Conservation (phyloP, 2,113 vertebrate species). For the Hystrix cristata region DNA sequence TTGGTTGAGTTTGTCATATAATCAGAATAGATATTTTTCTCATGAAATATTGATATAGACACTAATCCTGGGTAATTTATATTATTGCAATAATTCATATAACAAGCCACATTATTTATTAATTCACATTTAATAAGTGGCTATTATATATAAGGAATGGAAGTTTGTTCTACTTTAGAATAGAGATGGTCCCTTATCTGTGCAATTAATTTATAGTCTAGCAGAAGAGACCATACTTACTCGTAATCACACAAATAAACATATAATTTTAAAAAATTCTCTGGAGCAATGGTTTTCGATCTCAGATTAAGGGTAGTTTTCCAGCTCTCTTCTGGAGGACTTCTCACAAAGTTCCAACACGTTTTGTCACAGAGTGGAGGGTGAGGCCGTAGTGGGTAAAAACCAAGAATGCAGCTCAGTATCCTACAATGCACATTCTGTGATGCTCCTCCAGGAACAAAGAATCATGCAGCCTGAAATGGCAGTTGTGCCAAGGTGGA, state of each 20-base stretch:
- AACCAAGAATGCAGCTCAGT: not conserved
- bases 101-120: not conserved
- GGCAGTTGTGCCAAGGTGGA: not conserved
- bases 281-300: not conserved
- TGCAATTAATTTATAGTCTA: constrained; percentile 11
- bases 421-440: not conserved
- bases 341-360: not conserved
- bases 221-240: not conserved
- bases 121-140: not conserved
- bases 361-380: not conserved
- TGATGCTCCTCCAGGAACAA: not conserved
- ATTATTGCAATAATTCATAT: not conserved
- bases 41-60: not conserved
- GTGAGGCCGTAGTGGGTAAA: not conserved
- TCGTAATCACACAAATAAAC: not conserved
- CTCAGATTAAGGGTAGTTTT: not conserved
- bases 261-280: not conserved
- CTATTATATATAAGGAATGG: not conserved
- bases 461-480: not conserved
- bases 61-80: not conserved
- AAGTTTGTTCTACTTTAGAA: not conserved
- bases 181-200: not conserved
- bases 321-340: not conserved
- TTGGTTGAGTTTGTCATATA: not conserved
- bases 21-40: not conserved